Evolutionary conservation across 2,888 invertebrate genomes (phyloP).

Genomic region (Sinohyriopsis cumingii): DNA sequence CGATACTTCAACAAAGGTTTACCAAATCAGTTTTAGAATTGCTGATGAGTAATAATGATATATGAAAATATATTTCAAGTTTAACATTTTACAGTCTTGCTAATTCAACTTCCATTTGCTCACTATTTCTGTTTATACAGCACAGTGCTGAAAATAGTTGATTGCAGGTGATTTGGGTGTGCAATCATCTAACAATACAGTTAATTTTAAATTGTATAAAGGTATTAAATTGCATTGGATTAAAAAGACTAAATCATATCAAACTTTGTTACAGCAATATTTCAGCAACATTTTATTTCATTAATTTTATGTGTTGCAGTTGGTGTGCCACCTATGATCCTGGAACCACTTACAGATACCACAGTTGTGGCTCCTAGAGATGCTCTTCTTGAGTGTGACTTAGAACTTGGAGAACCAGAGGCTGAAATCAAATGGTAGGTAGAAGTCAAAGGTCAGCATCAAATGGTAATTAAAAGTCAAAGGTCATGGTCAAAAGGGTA

Average conservation of each 20-base stretch:
- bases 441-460: neutral
- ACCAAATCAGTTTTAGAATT: no score
- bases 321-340: slow-evolving; percentile 63
- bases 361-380: slow-evolving; percentile 60
- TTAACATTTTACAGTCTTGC: neutral
- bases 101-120: neutral
- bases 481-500: slow-evolving; percentile 21
- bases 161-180: no score
- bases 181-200: no score
- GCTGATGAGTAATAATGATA: no score
- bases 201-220: neutral
- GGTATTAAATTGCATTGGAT: slow-evolving; percentile 1
- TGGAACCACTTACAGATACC: slow-evolving; percentile 58
- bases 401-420: slow-evolving; percentile 66
- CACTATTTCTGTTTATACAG: neutral
- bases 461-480: slow-evolving; percentile 50
- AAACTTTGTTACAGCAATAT: neutral
- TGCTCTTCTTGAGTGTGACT: slow-evolving; percentile 62
- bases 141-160: no score
- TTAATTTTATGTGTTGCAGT: slow-evolving; percentile 35
- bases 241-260: neutral
- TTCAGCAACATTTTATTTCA: slow-evolving; percentile 5
- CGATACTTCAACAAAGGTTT: no score
- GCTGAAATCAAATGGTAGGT: slow-evolving; percentile 64
- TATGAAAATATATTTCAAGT: neutral